Evolutionary conservation across 2,888 invertebrate genomes (phyloP).

Genomic region (Andrena marginata): DNA sequence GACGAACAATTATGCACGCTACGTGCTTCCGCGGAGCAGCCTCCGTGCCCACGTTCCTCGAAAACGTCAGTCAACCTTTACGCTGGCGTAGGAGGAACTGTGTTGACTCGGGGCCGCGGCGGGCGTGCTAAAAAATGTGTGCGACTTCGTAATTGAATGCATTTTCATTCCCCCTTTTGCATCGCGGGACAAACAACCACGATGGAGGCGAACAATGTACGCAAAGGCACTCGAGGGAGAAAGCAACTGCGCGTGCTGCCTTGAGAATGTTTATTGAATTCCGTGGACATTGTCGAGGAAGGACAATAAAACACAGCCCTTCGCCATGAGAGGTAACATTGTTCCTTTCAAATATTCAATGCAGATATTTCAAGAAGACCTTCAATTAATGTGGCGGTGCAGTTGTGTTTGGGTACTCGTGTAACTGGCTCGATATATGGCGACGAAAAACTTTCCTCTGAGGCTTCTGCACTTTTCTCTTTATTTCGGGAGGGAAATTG

Average conservation of each 20-base stretch:
- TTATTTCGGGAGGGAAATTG: too few relatives aligned
- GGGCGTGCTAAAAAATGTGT: background rate
- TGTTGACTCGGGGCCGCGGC: background rate
- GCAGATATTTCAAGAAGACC: background rate
- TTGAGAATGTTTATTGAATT: constrained; percentile 7
- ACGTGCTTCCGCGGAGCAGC: constrained; percentile 37
- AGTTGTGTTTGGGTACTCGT: too few relatives aligned
- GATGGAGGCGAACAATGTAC: background rate
- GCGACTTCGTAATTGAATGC: background rate
- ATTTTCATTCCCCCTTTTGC: background rate
- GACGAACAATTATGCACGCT: constrained; percentile 46
- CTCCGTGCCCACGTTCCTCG: constrained; percentile 24
- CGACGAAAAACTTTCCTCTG: too few relatives aligned
- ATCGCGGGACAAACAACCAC: background rate
- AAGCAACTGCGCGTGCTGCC: background rate
- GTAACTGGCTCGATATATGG: too few relatives aligned
- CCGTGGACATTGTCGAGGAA: background rate
- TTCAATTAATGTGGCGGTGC: background rate
- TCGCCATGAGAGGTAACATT: constrained; percentile 26
- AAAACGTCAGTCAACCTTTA: background rate
- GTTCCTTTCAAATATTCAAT: background rate
- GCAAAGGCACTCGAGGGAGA: background rate
- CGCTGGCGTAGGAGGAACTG: background rate
- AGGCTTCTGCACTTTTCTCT: too few relatives aligned
- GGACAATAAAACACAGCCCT: too few relatives aligned